A percentile compares a stretch with the other conserved stretches of the same genome.
Conservation (phyloP, 2,797 vertebrate species). For the Okamejei kenojei region DNA sequence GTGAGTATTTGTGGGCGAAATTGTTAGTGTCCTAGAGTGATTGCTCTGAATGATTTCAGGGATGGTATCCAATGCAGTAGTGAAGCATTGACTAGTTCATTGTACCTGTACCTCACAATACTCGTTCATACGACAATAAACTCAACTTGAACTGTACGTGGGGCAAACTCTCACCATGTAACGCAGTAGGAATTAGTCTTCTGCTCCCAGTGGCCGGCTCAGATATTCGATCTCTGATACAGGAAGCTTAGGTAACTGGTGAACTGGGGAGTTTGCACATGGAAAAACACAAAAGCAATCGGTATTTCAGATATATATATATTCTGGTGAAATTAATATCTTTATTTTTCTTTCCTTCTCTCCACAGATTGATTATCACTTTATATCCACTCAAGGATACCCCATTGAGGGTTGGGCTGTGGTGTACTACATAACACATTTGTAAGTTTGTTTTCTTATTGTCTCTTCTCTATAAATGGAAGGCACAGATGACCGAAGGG, state of each 20-base stretch:
- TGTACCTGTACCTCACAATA: no score
- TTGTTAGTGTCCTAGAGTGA: no score
- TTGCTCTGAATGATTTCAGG: no score
- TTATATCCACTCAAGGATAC: constrained; percentile 76
- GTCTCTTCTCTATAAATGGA: not conserved
- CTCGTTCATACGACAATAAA: no score
- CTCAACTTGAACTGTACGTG: not conserved
- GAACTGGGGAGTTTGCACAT: not conserved
- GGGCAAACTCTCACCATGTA: not conserved
- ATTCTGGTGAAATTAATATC: not conserved
- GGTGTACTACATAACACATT: constrained; percentile 79
- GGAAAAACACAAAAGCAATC: not conserved
- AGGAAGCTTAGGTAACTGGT: not conserved
- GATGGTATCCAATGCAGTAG: no score
- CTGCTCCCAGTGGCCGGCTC: not conserved
- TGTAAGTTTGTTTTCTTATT: constrained; percentile 58
- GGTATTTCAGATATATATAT: not conserved
- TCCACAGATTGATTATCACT: constrained; percentile 78
- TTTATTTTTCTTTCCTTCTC: constrained; percentile 26
- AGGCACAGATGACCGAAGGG: not conserved
- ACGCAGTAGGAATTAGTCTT: not conserved
- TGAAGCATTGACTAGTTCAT: no score
- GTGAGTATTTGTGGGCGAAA: no score
- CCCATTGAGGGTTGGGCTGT: constrained; percentile 80
- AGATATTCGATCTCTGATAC: not conserved